Conservation (phyloP, 2,113 vertebrate genomes). For the Gymnocephalus cernua region DNA sequence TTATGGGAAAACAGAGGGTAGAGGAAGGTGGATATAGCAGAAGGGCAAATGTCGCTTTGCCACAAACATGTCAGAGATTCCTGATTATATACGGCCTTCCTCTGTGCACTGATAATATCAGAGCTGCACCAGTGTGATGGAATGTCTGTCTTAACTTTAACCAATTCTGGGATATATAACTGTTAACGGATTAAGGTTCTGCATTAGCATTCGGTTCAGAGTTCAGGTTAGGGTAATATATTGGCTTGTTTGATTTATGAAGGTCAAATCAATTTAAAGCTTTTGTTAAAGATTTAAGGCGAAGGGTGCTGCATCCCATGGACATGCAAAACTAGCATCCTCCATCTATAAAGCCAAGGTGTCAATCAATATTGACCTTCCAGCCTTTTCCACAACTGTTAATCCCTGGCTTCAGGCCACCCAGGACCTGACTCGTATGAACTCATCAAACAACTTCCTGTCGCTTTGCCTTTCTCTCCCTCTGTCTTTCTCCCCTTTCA, state of each 20-base stretch:
- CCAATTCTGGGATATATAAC: neutral
- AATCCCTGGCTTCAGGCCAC: constrained; percentile 70
- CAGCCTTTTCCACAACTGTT: constrained; percentile 60
- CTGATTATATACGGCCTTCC: constrained; percentile 31
- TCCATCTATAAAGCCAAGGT: constrained; percentile 44
- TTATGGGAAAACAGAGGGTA: constrained; percentile 22
- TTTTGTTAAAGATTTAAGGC: constrained; percentile 46
- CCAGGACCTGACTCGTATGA: constrained; percentile 70
- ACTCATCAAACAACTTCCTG: constrained; percentile 74
- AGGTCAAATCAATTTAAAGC: constrained; percentile 38
- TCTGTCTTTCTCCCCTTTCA: constrained; percentile 51
- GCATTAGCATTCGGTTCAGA: neutral
- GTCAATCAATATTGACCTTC: constrained; percentile 79
- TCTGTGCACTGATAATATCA: neutral
- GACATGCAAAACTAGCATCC: constrained; percentile 42
- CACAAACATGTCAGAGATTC: constrained; percentile 18
- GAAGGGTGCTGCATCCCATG: constrained; percentile 33
- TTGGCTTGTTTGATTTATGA: constrained; percentile 1
- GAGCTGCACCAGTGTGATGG: neutral
- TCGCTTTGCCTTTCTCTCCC: constrained; percentile 51
- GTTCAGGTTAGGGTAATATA: neutral
- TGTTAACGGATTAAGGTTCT: neutral
- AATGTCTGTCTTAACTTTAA: neutral
- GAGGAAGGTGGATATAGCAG: neutral
- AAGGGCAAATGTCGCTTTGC: neutral